Evolutionary conservation across 2,113 vertebrate species (phyloP), one percentile per base, ranked within the genome.

Genomic region (Marmota flaviventris): DNA sequence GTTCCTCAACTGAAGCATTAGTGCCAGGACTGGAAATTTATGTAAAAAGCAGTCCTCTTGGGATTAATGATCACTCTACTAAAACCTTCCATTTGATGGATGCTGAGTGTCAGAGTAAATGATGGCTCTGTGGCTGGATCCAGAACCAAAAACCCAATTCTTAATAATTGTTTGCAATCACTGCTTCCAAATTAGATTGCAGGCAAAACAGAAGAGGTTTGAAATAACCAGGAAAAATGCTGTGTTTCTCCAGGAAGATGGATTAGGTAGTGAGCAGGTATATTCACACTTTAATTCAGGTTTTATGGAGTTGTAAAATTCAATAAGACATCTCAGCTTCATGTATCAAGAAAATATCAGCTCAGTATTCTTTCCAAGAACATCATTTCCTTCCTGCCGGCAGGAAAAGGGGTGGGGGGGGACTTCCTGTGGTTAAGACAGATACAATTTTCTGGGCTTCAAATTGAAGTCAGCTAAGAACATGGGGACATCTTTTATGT

Each of bases 281-380:
- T 56, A 73, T 82, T 92, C 69, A 78, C 58, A 79, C 70, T 94
- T 94, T 85, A 94, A 90, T 96, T 93, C 84, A 81, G 87, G 53
- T 93, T 96, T 96, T 92, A 97, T 92, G 84, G 87, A 95, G 93
- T 76, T 97, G 39, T 90, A 93, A 89, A 93, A 88, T 96, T 96
- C 81, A 95, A 22, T 82, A 82, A 81, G 48, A 92, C 70, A 82
- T 85, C 84, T 90, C 56, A 78, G 85, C 81, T 69, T 97, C 34
- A 72, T 76, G 27, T 92, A 95, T 90, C 67, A 92, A 96, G 92
- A 88, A 95, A 69, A 87, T 85, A 42, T 96, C 77, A 65, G n/a
- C 42, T 90, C 67, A 73, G 5, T 92, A 51, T 95, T 96, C 97
- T 67, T 93, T 16, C 4, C 45, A 65, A 92, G 87, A 90, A 61